These are phyloP conservation scores for Habrosyne pyritoides DNA, from an alignment of 2,888 invertebrate species.

Conservation along the genomic window DNA sequence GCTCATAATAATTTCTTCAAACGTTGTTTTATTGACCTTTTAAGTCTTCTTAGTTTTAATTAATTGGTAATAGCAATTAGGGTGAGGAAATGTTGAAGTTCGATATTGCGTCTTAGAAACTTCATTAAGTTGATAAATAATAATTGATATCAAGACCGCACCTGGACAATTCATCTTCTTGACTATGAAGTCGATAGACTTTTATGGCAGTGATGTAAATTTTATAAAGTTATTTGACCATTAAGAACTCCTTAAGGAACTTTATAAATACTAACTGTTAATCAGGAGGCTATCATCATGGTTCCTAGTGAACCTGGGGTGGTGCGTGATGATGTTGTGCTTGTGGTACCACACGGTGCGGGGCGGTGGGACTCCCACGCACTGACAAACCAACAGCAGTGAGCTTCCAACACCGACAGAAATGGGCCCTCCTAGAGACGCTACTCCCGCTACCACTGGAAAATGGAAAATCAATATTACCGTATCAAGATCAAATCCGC, in stretches of 20 bases:
- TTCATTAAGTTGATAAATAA: too few species aligned
- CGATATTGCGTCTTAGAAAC: too few species aligned
- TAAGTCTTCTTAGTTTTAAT: background rate
- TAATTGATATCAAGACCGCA: too few species aligned
- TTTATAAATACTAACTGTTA: slow-evolving; percentile 56
- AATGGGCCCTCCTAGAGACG: slow-evolving; percentile 79
- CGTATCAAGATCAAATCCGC: too few species aligned
- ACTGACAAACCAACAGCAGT: slow-evolving; percentile 61
- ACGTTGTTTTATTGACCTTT: too few species aligned
- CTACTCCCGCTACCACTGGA: slow-evolving; percentile 85
- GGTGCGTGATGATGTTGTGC: slow-evolving; percentile 74
- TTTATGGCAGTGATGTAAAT: too few species aligned
- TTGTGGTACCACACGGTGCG: slow-evolving; percentile 76
- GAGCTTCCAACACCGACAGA: slow-evolving; percentile 65
- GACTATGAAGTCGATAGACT: too few species aligned
- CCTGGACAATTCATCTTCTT: too few species aligned
- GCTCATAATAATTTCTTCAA: too few species aligned
- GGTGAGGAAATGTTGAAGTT: too few species aligned
- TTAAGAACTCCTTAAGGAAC: background rate
- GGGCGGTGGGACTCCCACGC: slow-evolving; percentile 66
- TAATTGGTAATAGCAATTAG: slow-evolving; percentile 5
- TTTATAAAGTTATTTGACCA: background rate
- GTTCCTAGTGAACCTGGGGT: slow-evolving; percentile 71
- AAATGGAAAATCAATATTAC: slow-evolving; percentile 11
- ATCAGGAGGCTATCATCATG: slow-evolving; percentile 72